Percentiles rank a stretch among this genome's conserved stretches.
These are phyloP conservation scores for Antechinus stuartii DNA, from an alignment of 2,113 vertebrate species.

Conservation along the genomic window DNA sequence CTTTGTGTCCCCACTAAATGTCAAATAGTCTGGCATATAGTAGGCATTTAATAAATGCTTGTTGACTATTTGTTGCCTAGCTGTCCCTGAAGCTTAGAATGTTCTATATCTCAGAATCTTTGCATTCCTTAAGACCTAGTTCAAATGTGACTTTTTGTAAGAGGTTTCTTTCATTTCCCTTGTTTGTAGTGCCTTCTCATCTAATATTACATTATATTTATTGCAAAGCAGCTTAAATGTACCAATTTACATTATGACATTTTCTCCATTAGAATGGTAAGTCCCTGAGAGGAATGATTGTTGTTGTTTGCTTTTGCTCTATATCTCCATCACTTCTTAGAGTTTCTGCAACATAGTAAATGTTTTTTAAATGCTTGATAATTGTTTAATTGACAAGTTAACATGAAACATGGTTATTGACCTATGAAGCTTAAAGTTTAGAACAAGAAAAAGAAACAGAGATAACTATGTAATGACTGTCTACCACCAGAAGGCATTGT, in stretches of 20 bases:
- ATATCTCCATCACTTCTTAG: neutral
- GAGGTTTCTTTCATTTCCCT: neutral
- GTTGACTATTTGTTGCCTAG: too few relatives aligned
- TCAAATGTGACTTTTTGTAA: neutral
- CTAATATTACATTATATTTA: neutral
- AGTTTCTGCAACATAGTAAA: neutral
- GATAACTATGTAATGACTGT: neutral
- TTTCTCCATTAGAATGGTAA: neutral
- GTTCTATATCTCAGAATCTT: neutral
- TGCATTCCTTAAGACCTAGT: neutral
- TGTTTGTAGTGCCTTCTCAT: neutral
- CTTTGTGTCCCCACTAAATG: neutral
- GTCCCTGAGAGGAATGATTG: neutral
- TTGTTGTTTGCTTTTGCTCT: neutral
- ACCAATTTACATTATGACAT: neutral
- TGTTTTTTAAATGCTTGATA: neutral
- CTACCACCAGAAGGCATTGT: neutral
- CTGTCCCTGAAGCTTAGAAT: neutral
- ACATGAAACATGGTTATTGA: neutral
- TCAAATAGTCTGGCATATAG: neutral
- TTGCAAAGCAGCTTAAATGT: neutral
- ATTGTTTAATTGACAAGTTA: neutral
- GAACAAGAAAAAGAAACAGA: neutral
- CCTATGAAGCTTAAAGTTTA: neutral
- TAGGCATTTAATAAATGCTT: neutral